Conservation (phyloP, 2,113 vertebrate species). For the Oenanthe melanoleuca region DNA sequence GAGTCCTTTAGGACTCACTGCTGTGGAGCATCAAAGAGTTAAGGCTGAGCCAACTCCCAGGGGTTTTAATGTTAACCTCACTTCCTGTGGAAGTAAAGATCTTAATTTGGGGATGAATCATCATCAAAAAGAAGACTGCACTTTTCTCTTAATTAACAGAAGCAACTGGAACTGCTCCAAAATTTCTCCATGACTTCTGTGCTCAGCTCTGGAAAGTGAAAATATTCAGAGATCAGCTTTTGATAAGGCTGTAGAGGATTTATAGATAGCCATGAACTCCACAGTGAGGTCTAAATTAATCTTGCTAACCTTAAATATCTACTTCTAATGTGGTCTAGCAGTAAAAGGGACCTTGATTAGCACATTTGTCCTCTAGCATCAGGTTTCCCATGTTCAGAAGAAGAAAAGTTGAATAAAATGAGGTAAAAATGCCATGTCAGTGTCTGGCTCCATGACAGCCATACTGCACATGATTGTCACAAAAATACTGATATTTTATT, state of each 20-base stretch:
- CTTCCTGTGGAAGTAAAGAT: not conserved
- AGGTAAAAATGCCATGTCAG: not conserved
- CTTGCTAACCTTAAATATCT: not conserved
- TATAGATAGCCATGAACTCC: not conserved
- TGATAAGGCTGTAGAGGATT: not conserved
- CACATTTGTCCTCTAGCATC: not conserved
- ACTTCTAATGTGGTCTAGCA: not conserved
- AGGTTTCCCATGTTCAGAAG: not conserved
- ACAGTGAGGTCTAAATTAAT: not conserved
- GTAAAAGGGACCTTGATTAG: not conserved
- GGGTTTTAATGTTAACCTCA: not conserved
- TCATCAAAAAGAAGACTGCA: not conserved
- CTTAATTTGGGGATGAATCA: conserved; percentile 1
- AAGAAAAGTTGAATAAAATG: not conserved
- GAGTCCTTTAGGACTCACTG: not conserved
- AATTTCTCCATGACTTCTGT: not conserved
- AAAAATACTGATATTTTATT: not conserved
- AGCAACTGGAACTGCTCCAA: not conserved
- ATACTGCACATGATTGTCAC: not conserved
- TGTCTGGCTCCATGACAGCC: not conserved
- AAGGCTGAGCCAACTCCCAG: not conserved
- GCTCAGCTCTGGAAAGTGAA: not conserved
- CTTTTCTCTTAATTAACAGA: not conserved
- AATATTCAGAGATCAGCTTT: not conserved
- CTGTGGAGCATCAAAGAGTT: not conserved